phyloP scores from a whole-genome alignment of 2,113 vertebrate species.

The Muscicapa adusta region DNA sequence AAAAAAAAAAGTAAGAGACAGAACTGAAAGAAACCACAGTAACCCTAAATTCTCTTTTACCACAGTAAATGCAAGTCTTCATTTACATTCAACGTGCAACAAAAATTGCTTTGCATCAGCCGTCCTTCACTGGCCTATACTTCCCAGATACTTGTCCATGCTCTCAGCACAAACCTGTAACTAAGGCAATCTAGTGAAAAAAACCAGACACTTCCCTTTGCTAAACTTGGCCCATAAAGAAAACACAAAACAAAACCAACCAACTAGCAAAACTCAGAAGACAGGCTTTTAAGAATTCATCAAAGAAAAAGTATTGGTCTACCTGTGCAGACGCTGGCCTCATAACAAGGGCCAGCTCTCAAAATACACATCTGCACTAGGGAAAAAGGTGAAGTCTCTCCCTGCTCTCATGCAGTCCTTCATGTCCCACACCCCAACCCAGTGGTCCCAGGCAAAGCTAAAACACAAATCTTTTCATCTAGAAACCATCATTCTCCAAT shows the following conservation, averaged over 20 bases:
- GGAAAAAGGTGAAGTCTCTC: background rate
- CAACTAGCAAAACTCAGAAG: background rate
- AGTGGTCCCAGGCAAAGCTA: background rate
- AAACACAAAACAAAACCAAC: background rate
- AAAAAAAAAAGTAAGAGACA: background rate
- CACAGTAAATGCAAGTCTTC: background rate
- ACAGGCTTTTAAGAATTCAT: background rate
- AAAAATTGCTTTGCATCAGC: background rate
- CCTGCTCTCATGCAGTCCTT: rapidly evolving
- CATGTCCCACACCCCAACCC: background rate
- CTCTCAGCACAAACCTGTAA: background rate
- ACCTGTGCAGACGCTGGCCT: background rate
- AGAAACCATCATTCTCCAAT: background rate
- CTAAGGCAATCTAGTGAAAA: background rate
- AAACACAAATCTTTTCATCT: background rate
- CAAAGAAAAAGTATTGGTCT: background rate
- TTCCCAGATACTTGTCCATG: background rate
- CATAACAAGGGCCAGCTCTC: background rate
- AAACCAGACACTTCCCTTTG: background rate
- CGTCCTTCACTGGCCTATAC: rapidly evolving
- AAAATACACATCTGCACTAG: background rate
- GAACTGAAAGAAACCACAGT: background rate
- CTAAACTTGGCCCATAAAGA: background rate
- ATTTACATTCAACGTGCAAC: background rate
- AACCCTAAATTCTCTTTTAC: background rate